Base-by-base conservation (phyloP, 2,888 invertebrate genomes). In the Macaria liturata region DNA sequence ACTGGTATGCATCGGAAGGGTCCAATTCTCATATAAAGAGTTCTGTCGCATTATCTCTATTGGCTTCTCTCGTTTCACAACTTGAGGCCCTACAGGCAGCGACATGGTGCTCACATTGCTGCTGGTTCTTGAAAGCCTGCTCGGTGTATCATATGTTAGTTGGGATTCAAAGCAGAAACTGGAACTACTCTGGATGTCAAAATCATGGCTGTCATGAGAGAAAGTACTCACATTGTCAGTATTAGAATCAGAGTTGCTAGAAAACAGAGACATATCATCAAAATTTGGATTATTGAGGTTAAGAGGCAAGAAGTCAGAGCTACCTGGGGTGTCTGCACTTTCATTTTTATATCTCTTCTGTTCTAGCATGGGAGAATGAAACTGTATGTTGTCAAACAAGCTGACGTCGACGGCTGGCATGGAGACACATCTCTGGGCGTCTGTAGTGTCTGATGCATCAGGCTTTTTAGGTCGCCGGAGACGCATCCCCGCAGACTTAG, bases 341-440 rank as follows among this genome's bases (percentile, higher is more conserved):
- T 84, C 80, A 67, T 76, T 82, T 42, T 69, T 68, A 55, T 76
- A 80, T 56, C 75, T 80, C 53, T 88, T 90, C 65, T 91, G 92
- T 69, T 88, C 86, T 43, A 86, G 71, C 50, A 94, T 78, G 3
- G 95, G 95, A 9, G 95, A 95, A 66, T 94, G 93, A 71, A 95
- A 95, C 62, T 93, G 93, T 62, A 95, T 94, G 46, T 93, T 93
- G 69, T 93, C 94, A 86, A 95, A 95, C 8, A 95, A 84, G 72
- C 92, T 90, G 4, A 93, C 88, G 70, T 93, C 92, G 43, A 86
- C 89, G 30, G 81, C 84, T 7, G 94, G 94, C 91, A 94, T 86
- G 0, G 94, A 94, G 1, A 92, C 88, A 75, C 93, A 93, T 61
- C 93, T 84, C 42, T 89, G 88, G 34, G 79, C 68, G 9, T 83